phyloP scores from a whole-genome alignment of 2,113 vertebrate genomes.

The Neotoma lepida region DNA sequence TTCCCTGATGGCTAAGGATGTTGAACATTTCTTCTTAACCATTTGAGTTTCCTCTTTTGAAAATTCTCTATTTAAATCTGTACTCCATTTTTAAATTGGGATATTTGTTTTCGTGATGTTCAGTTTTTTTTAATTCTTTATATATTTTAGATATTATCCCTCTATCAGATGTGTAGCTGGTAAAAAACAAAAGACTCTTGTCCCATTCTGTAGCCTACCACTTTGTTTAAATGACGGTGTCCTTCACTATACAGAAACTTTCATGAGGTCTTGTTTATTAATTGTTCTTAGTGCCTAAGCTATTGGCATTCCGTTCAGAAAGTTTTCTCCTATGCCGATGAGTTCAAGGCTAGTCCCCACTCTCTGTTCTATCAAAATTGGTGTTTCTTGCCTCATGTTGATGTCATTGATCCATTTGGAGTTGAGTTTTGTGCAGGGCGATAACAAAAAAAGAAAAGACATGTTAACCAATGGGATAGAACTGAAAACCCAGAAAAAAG shows the following conservation, averaged over 20 bases:
- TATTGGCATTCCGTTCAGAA: neutral
- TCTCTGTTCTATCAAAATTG: neutral
- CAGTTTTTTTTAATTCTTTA: neutral
- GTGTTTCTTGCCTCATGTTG: neutral
- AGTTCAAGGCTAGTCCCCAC: neutral
- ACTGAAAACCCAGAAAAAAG: neutral
- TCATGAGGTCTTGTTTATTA: neutral
- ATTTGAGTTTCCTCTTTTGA: neutral
- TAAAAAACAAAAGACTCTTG: neutral
- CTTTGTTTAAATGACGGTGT: neutral
- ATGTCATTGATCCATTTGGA: neutral
- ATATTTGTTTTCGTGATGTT: neutral
- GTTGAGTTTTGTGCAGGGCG: neutral
- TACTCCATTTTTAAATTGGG: neutral
- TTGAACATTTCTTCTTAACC: neutral
- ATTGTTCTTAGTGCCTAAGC: neutral
- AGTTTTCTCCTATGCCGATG: neutral
- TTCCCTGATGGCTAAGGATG: neutral
- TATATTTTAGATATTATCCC: neutral
- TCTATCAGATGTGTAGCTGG: neutral
- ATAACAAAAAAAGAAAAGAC: neutral
- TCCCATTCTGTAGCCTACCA: neutral
- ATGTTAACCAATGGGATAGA: neutral
- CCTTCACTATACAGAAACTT: neutral
- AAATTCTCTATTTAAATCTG: neutral